Conservation (phyloP, 2,797 vertebrate genomes). For the Tiaroga cobitis region DNA sequence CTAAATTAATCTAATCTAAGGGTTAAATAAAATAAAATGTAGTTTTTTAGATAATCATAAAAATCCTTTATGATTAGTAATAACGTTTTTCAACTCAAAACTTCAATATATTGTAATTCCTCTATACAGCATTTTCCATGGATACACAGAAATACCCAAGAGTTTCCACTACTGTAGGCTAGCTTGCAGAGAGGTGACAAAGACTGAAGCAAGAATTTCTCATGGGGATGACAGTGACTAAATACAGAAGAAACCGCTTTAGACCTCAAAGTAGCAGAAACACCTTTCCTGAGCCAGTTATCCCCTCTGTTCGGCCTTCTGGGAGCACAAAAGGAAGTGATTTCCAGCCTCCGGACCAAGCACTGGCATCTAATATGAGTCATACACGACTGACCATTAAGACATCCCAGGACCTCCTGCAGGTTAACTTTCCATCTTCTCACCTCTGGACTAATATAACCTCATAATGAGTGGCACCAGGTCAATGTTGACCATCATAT, state of each 20-base stretch:
- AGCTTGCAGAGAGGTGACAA: conserved; percentile 14
- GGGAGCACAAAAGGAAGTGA: conserved; percentile 34
- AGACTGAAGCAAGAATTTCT: conserved; percentile 28
- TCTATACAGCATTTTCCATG: background rate
- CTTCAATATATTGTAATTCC: background rate
- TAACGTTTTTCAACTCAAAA: background rate
- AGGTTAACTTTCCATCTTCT: background rate
- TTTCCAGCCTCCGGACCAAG: conserved; percentile 20
- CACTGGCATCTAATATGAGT: conserved; percentile 8
- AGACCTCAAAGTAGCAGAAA: conserved; percentile 22
- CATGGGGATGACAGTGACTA: background rate
- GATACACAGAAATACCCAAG: background rate
- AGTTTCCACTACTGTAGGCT: conserved; percentile 1
- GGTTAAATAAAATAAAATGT: background rate
- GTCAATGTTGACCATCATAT: conserved; percentile 15
- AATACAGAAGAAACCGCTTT: conserved; percentile 24
- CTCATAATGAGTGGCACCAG: background rate
- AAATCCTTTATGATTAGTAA: background rate
- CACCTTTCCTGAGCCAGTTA: conserved; percentile 16
- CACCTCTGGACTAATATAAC: conserved; percentile 23
- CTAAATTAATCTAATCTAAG: too few relatives aligned
- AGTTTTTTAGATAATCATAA: background rate
- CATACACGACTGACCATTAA: conserved; percentile 18
- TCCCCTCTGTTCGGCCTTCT: conserved; percentile 39
- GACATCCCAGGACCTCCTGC: conserved; percentile 18